phyloP scores from a whole-genome alignment of 2,113 vertebrate species.

The Mungos mungo region DNA sequence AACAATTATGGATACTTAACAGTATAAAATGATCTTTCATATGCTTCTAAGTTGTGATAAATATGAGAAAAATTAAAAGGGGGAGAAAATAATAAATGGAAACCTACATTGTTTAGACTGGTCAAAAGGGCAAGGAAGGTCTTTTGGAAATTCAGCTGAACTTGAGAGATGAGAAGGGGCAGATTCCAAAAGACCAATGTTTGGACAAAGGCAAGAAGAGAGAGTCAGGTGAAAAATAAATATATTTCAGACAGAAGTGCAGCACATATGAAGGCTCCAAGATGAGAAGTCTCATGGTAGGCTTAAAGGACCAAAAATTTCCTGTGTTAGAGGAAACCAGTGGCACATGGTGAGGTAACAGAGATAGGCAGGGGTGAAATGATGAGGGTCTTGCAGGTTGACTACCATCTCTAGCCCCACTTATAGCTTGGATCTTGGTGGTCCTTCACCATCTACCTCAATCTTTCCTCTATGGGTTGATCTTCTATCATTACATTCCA shows the following conservation, averaged over 20 bases:
- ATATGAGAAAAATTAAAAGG: background rate
- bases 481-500: background rate
- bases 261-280: background rate
- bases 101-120: background rate
- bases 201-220: background rate
- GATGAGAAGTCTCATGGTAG: background rate
- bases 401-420: background rate
- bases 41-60: background rate
- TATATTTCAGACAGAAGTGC: background rate
- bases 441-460: background rate
- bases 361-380: accelerated
- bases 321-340: background rate
- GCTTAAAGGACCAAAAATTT: background rate
- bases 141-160: background rate
- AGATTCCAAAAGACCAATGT: background rate
- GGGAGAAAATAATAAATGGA: background rate
- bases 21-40: background rate
- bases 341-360: accelerated
- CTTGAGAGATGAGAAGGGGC: background rate
- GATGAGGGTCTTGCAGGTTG: background rate
- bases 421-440: background rate
- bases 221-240: background rate
- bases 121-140: background rate
- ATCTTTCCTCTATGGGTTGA: background rate
- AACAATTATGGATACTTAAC: background rate